phyloP scores from a whole-genome alignment of 2,888 invertebrate species.

The Tinea trinotella region DNA sequence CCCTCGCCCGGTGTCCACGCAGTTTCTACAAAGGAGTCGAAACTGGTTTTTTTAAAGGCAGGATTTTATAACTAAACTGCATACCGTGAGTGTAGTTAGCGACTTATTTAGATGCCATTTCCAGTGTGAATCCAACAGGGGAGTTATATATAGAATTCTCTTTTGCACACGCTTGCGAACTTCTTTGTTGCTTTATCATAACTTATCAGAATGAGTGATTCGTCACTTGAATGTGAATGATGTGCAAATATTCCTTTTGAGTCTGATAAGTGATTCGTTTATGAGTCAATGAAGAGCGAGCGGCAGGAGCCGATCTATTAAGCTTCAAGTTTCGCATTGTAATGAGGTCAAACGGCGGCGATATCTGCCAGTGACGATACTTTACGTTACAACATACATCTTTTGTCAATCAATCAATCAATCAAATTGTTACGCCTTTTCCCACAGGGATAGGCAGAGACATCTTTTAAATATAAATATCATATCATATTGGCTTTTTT shows the following conservation, averaged over 20 bases:
- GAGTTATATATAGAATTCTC: constrained; percentile 7
- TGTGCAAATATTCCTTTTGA: constrained; percentile 7
- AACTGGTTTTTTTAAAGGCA: constrained; percentile 18
- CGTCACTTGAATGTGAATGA: background rate
- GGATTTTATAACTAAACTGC: constrained; percentile 14
- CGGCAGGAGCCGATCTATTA: background rate
- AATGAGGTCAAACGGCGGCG: constrained; percentile 4
- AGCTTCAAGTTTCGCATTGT: background rate
- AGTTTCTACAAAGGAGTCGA: constrained; percentile 2
- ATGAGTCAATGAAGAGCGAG: background rate
- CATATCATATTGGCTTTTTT: too few species aligned
- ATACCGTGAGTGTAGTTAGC: constrained; percentile 13
- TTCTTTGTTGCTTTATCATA: constrained; percentile 5
- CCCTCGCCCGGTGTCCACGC: background rate
- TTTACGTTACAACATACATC: background rate
- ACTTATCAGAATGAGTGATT: constrained; percentile 12
- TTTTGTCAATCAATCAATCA: background rate
- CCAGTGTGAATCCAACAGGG: constrained; percentile 7
- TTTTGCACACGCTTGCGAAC: constrained; percentile 11
- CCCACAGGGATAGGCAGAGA: too few species aligned
- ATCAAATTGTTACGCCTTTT: too few species aligned
- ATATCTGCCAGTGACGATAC: constrained; percentile 9
- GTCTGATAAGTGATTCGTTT: constrained; percentile 11
- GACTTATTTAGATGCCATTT: constrained; percentile 15
- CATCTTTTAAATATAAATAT: too few species aligned